A percentile compares a stretch with the other conserved stretches of the same genome.
These are phyloP conservation scores for Caenorhabditis sinica DNA, from an alignment of 2,888 invertebrate species.

Conservation along the genomic window DNA sequence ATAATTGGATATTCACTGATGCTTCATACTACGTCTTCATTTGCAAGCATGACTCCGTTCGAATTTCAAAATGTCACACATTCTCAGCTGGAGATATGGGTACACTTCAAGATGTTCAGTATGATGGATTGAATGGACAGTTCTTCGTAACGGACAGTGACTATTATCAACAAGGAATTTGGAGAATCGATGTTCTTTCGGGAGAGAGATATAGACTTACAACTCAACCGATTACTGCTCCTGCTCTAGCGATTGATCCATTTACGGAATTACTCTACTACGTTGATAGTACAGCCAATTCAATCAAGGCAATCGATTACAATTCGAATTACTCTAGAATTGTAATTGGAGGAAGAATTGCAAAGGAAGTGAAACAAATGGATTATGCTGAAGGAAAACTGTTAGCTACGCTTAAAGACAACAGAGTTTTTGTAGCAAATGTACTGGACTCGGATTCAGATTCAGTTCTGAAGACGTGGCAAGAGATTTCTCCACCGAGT, in stretches of 20 bases:
- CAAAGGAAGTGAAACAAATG: constrained; percentile 44
- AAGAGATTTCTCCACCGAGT: constrained; percentile 29
- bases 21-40: constrained; percentile 39
- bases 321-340: constrained; percentile 86
- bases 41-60: constrained; percentile 35
- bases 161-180: constrained; percentile 87
- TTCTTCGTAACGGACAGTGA: constrained; percentile 91
- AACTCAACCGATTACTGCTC: constrained; percentile 88
- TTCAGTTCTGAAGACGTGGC: constrained; percentile 18
- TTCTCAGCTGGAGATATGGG: constrained; percentile 34
- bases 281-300: constrained; percentile 90
- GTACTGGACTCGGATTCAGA: constrained; percentile 14
- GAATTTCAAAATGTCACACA: constrained; percentile 44
- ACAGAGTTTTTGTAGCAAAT: constrained; percentile 33
- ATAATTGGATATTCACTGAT: constrained; percentile 63
- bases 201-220: constrained; percentile 87
- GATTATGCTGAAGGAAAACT: constrained; percentile 57
- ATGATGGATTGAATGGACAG: constrained; percentile 84
- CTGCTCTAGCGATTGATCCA: constrained; percentile 87
- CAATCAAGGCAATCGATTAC: constrained; percentile 90
- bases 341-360: constrained; percentile 40
- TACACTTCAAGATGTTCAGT: constrained; percentile 41
- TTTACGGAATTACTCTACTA: constrained; percentile 86
- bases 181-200: constrained; percentile 88
- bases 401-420: constrained; percentile 19